Evolutionary conservation across 1,140 invertebrate genomes (phyloP).

Genomic region (Coenobita brevimanus): DNA sequence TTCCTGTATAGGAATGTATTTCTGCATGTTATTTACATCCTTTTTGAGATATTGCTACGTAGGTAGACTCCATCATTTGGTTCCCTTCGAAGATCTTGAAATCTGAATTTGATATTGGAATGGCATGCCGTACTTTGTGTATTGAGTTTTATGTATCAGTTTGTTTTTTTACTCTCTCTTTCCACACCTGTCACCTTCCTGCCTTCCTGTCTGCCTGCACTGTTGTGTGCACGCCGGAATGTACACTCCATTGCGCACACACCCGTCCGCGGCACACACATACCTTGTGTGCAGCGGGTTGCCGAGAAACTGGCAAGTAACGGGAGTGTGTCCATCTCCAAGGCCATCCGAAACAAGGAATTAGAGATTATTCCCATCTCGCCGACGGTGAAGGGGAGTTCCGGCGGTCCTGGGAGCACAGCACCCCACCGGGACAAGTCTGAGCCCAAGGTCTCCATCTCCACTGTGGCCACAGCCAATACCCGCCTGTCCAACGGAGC

Average conservation of each 20-base stretch:
- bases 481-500: constrained; percentile 50
- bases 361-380: constrained; percentile 70
- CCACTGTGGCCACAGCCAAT: constrained; percentile 42
- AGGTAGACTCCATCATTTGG: constrained; percentile 44
- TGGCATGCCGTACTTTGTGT: constrained; percentile 63
- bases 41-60: constrained; percentile 50
- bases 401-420: constrained; percentile 13
- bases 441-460: constrained; percentile 66
- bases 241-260: constrained; percentile 59
- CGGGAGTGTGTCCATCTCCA: constrained; percentile 66
- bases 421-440: constrained; percentile 57
- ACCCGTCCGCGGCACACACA: constrained; percentile 45
- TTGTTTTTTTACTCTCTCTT: constrained; percentile 66
- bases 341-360: constrained; percentile 69
- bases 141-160: constrained; percentile 65
- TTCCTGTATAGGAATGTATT: constrained; percentile 63
- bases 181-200: constrained; percentile 66
- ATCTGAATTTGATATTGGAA: constrained; percentile 51
- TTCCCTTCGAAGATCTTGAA: constrained; percentile 27
- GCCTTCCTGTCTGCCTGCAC: constrained; percentile 67
- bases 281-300: constrained; percentile 55
- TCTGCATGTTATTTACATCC: constrained; percentile 59
- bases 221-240: constrained; percentile 65
- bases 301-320: constrained; percentile 63
- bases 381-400: constrained; percentile 53